These are phyloP conservation scores for Chionodraco myersi DNA, from an alignment of 2,113 vertebrate genomes.

Conservation along the genomic window DNA sequence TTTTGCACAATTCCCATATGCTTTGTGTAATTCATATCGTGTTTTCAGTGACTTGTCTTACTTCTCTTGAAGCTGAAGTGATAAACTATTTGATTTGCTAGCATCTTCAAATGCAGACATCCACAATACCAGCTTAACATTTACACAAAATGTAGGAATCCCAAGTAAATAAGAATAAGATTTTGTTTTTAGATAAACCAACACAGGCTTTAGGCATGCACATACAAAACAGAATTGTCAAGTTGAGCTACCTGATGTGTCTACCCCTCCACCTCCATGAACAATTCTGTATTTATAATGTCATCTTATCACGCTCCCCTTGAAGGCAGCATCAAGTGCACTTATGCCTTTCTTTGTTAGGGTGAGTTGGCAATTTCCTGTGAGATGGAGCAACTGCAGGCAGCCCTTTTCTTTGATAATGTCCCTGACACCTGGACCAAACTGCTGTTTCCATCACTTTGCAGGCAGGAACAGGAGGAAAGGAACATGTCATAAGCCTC, in stretches of 20 bases:
- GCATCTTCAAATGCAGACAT: conserved; percentile 12
- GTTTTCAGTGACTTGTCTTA: neutral
- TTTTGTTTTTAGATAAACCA: conserved; percentile 62
- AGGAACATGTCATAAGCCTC: conserved; percentile 81
- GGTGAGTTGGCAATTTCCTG: conserved; percentile 98
- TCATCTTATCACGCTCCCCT: conserved; percentile 94
- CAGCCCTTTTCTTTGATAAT: conserved; percentile 94
- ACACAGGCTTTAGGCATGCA: conserved; percentile 29
- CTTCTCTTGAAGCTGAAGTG: conserved; percentile 6
- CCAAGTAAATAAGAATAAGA: conserved; percentile 26
- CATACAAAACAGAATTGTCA: conserved; percentile 69
- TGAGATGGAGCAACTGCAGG: conserved; percentile 93
- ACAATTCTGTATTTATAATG: conserved; percentile 90
- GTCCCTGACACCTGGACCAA: conserved; percentile 93
- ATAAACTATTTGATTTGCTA: conserved; percentile 5
- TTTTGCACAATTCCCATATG: conserved; percentile 17
- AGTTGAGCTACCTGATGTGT: conserved; percentile 81
- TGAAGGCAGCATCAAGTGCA: conserved; percentile 92
- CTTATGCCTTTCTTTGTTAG: conserved; percentile 99
- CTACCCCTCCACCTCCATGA: conserved; percentile 73
- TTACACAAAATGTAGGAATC: conserved; percentile 6
- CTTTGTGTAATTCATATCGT: neutral
- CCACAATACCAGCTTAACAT: conserved; percentile 17
- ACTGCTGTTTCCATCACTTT: conserved; percentile 91
- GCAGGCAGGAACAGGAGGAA: conserved; percentile 82